Conservation (phyloP, 2,797 vertebrate species). For the Esox lucius region DNA sequence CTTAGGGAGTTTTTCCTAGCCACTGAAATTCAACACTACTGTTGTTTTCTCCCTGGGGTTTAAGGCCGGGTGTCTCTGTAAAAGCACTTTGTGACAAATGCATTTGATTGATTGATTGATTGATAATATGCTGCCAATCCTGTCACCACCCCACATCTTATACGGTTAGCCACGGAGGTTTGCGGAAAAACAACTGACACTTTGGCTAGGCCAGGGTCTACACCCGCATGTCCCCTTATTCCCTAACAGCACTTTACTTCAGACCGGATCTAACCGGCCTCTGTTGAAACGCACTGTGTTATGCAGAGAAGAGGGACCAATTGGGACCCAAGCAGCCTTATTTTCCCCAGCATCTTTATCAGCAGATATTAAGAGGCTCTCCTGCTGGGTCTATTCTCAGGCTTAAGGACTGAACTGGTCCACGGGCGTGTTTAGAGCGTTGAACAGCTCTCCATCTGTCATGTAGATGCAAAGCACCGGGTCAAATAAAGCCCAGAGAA, state of each 20-base stretch:
- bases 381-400: background rate
- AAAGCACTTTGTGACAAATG: too few species aligned
- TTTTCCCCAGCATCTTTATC: background rate
- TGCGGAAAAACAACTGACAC: slow-evolving; percentile 17
- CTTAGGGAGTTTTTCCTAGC: too few species aligned
- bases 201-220: background rate
- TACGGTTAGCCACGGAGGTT: slow-evolving; percentile 20
- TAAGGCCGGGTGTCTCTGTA: too few species aligned
- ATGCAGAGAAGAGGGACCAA: background rate
- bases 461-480: background rate
- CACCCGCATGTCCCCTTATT: background rate
- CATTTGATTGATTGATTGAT: too few species aligned
- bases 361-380: background rate
- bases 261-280: too few species aligned
- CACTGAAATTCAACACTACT: too few species aligned
- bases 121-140: slow-evolving; percentile 47
- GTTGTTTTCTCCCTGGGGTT: too few species aligned
- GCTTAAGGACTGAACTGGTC: too few species aligned
- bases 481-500: background rate
- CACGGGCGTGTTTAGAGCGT: background rate
- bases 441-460: background rate
- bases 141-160: slow-evolving; percentile 25
- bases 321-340: background rate
- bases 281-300: background rate
- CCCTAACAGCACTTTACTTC: too few species aligned